phyloP scores from a whole-genome alignment of 2,113 vertebrate species.

The Nannobrachium achirus region DNA sequence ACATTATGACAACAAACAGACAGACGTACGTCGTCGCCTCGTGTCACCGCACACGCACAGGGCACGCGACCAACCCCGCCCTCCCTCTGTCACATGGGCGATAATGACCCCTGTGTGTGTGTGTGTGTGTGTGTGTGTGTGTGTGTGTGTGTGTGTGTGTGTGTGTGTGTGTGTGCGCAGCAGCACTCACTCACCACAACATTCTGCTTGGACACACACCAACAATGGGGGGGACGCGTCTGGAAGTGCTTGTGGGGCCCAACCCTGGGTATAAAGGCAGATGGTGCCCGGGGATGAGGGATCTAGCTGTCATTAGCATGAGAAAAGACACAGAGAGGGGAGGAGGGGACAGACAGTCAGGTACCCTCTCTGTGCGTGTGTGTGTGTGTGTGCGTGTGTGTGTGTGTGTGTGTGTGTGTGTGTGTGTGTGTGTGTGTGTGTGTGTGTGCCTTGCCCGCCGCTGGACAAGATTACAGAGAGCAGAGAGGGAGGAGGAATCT shows the following conservation, averaged over 20 bases:
- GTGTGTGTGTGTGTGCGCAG: constrained; percentile 2
- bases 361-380: constrained; percentile 49
- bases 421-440: too few species aligned
- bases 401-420: too few species aligned
- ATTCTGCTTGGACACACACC: constrained; percentile 79
- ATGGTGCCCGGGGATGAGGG: constrained; percentile 70
- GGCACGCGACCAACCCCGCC: constrained; percentile 53
- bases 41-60: constrained; percentile 36
- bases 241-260: constrained; percentile 70
- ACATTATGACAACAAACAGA: constrained; percentile 23
- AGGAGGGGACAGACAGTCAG: constrained; percentile 43
- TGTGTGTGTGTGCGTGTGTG: too few species aligned
- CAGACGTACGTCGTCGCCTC: constrained; percentile 15
- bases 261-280: constrained; percentile 72
- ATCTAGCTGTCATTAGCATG: constrained; percentile 72
- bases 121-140: constrained; percentile 52
- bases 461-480: constrained; percentile 29
- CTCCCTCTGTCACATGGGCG: constrained; percentile 52
- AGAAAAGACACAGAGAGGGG: constrained; percentile 62
- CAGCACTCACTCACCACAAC: constrained; percentile 48
- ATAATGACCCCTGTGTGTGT: constrained; percentile 71
- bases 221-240: constrained; percentile 71
- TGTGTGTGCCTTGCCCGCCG: constrained; percentile 11
- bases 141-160: constrained; percentile 12
- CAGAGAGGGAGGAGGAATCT: constrained; percentile 50